A percentile compares a stretch with the other conserved stretches of the same genome.
These are phyloP conservation scores for Chaetura pelagica DNA, from an alignment of 2,113 vertebrate genomes.

Conservation along the genomic window DNA sequence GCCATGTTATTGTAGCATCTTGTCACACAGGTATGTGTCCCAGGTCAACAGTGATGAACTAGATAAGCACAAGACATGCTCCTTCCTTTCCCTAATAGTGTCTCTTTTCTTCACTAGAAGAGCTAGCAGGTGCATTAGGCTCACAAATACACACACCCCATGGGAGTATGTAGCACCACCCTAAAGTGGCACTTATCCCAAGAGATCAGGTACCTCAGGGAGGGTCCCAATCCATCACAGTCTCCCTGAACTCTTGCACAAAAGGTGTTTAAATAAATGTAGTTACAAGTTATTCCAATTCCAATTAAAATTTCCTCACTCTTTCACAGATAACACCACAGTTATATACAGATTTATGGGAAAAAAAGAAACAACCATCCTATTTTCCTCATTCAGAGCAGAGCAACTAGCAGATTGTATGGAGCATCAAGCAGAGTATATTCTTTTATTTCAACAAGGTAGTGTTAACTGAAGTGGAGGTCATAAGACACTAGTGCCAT, in stretches of 20 bases:
- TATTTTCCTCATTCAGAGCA: not conserved
- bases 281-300: not conserved
- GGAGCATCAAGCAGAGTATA: not conserved
- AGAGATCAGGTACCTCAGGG: not conserved
- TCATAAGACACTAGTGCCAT: not conserved
- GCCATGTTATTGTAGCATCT: not conserved
- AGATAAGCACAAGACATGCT: not conserved
- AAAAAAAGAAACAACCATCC: not conserved
- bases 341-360: rapidly evolving
- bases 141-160: not conserved
- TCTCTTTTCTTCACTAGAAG: not conserved
- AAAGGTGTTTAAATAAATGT: not conserved
- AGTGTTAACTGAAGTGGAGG: not conserved
- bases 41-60: not conserved
- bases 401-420: not conserved
- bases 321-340: not conserved
- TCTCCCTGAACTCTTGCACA: not conserved
- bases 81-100: not conserved
- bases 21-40: not conserved
- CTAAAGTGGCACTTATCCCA: not conserved
- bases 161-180: not conserved
- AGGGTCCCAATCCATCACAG: not conserved
- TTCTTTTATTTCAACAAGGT: not conserved
- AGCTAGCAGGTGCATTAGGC: not conserved
- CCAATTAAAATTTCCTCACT: not conserved